Percentiles rank a stretch among this genome's conserved stretches.
phyloP scores from a whole-genome alignment of 2,888 invertebrate genomes.

The Ophion obscuratus region DNA sequence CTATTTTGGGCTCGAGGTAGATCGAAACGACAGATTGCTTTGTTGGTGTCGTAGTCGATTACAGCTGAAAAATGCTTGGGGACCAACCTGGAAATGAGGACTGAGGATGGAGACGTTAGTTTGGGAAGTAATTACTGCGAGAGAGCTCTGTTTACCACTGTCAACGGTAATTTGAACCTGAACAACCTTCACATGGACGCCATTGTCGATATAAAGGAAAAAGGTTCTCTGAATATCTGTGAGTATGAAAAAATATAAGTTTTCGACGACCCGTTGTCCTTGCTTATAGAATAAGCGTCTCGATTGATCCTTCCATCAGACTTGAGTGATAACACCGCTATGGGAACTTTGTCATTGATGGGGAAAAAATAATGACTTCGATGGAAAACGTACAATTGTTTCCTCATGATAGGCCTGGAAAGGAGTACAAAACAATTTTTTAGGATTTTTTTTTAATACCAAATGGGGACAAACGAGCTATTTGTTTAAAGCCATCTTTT shows the following conservation, averaged over 20 bases:
- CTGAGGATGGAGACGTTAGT: slow-evolving; percentile 68
- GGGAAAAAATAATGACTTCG: too few species aligned
- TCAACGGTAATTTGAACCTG: slow-evolving; percentile 67
- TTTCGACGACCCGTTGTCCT: too few species aligned
- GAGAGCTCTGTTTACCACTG: slow-evolving; percentile 65
- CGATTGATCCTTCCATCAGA: too few species aligned
- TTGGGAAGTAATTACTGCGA: slow-evolving; percentile 73
- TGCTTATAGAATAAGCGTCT: too few species aligned
- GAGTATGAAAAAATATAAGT: slow-evolving; percentile 43
- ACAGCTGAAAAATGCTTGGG: slow-evolving; percentile 71
- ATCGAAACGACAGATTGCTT: not conserved
- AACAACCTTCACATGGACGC: slow-evolving; percentile 73
- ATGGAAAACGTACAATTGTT: too few species aligned
- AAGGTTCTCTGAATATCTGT: slow-evolving; percentile 68
- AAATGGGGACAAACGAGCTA: too few species aligned
- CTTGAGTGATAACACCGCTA: too few species aligned
- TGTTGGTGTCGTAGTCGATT: slow-evolving; percentile 56
- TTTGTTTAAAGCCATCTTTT: too few species aligned
- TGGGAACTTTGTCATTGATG: too few species aligned
- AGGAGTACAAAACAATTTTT: too few species aligned
- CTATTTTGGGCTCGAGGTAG: not conserved
- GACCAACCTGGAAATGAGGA: slow-evolving; percentile 66
- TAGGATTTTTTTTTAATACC: too few species aligned
- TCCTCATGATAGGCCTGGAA: too few species aligned
- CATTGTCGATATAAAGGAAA: slow-evolving; percentile 66